Evolutionary conservation across 2,113 vertebrate species (phyloP).

Genomic region (Pseudolaguvia tuberculata): DNA sequence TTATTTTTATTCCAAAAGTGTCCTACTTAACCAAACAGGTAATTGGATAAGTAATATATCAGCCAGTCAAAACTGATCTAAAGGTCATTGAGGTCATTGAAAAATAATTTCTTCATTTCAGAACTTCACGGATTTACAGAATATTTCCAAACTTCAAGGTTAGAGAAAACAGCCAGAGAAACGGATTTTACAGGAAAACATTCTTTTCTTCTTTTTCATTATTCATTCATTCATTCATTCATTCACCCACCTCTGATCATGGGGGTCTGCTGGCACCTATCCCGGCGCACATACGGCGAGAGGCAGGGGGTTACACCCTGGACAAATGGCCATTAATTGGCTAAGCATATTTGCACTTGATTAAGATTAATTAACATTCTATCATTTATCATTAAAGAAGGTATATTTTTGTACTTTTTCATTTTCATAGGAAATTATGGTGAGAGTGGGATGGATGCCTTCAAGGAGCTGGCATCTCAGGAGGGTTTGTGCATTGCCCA

Average conservation of each 20-base stretch:
- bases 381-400: background rate
- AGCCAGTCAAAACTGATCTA: slow-evolving; percentile 27
- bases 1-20: background rate
- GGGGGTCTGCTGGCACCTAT: too few relatives aligned
- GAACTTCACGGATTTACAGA: too few relatives aligned
- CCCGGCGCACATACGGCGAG: too few relatives aligned
- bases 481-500: slow-evolving; percentile 93
- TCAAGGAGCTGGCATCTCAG: slow-evolving; percentile 91
- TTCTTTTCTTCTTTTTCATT: too few relatives aligned
- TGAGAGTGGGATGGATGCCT: slow-evolving; percentile 97
- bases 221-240: too few relatives aligned
- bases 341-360: too few relatives aligned
- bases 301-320: too few relatives aligned
- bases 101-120: slow-evolving; percentile 20
- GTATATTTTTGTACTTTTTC: background rate
- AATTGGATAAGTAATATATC: slow-evolving; percentile 27
- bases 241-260: too few relatives aligned
- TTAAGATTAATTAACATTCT: background rate
- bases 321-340: too few relatives aligned
- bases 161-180: background rate
- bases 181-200: background rate
- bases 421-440: slow-evolving; percentile 85
- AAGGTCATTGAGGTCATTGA: slow-evolving; percentile 27
- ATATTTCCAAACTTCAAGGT: background rate
- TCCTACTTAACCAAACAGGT: slow-evolving; percentile 2